Conservation (phyloP, 92 coral and sea anemone genomes). For the Epizoanthus rinbou region DNA sequence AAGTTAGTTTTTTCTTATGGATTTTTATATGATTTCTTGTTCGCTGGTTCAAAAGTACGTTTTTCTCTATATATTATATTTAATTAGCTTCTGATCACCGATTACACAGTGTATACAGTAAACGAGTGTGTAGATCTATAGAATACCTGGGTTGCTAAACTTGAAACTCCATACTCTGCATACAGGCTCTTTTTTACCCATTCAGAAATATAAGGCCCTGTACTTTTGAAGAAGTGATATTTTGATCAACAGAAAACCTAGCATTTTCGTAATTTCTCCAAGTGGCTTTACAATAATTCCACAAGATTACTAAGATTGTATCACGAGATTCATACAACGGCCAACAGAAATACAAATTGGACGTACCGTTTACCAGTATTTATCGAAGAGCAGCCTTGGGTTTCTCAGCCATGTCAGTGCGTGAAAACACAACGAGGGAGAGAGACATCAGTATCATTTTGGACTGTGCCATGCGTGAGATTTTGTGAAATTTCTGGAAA, state of each 20-base stretch:
- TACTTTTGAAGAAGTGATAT: neutral
- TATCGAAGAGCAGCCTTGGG: neutral
- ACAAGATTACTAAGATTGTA: neutral
- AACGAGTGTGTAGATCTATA: too few relatives aligned
- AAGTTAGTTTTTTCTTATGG: too few relatives aligned
- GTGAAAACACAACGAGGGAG: neutral
- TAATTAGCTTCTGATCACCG: too few relatives aligned
- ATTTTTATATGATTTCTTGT: too few relatives aligned
- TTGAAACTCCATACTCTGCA: too few relatives aligned
- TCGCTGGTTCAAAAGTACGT: too few relatives aligned
- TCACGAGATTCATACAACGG: neutral
- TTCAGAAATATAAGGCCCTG: too few relatives aligned
- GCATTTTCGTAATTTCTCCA: neutral
- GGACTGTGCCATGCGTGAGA: slow-evolving; percentile 13
- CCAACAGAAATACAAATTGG: neutral
- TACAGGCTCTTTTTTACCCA: too few relatives aligned
- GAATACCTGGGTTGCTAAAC: too few relatives aligned
- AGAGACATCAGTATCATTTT: slow-evolving; percentile 3
- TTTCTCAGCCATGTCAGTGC: neutral
- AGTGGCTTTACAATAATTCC: neutral
- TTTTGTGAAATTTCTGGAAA: neutral
- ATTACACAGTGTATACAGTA: too few relatives aligned
- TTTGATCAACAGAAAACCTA: neutral
- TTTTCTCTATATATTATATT: too few relatives aligned
- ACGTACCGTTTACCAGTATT: neutral